phyloP scores from a whole-genome alignment of 2,113 vertebrate species.

The Pomatorhinus ruficollis region DNA sequence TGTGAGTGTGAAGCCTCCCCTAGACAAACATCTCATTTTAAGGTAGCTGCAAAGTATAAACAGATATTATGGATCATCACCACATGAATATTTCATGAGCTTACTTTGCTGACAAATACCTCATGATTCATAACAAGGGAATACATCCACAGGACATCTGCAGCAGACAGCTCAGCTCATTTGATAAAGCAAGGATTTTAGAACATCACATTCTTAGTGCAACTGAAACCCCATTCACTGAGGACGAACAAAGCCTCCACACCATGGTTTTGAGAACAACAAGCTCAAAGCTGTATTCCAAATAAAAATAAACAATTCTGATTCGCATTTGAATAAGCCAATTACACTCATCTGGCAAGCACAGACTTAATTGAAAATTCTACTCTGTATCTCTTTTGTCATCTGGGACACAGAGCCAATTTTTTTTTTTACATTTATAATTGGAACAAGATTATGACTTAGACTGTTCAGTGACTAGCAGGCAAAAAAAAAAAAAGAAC shows the following conservation, averaged over 20 bases:
- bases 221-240: slow-evolving; percentile 1
- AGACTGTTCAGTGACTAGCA: not conserved
- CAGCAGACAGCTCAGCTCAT: not conserved
- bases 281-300: not conserved
- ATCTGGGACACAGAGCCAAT: not conserved
- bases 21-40: not conserved
- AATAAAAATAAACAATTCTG: not conserved
- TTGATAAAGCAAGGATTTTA: not conserved
- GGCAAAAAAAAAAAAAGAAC: not conserved
- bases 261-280: not conserved
- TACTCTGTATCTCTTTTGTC: not conserved
- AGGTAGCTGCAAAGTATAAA: not conserved
- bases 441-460: not conserved
- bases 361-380: not conserved
- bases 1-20: not conserved
- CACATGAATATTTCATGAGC: not conserved
- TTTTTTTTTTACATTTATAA: not conserved
- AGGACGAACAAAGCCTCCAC: not conserved
- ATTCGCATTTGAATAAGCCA: not conserved
- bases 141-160: slow-evolving; percentile 14
- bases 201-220: not conserved
- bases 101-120: slow-evolving; percentile 17
- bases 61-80: not conserved
- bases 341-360: not conserved
- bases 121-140: not conserved